Evolutionary conservation across 2,888 invertebrate genomes (phyloP).

Genomic region (Thereva unica): DNA sequence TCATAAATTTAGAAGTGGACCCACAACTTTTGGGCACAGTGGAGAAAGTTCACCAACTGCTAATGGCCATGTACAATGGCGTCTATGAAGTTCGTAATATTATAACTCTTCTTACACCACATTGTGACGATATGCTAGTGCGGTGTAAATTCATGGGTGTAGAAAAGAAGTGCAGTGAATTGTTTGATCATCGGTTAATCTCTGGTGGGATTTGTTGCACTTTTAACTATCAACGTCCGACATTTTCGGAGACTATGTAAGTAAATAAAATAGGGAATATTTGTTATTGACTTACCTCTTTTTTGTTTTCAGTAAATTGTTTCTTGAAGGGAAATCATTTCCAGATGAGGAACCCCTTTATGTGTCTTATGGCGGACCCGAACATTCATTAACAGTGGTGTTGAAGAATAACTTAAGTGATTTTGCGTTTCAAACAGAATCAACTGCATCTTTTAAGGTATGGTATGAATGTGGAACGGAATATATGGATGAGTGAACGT

Average conservation of each 20-base stretch:
- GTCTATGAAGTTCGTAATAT: slow-evolving; percentile 51
- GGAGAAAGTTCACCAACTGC: slow-evolving; percentile 49
- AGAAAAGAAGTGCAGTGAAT: slow-evolving; percentile 46
- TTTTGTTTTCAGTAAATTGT: slow-evolving; percentile 12
- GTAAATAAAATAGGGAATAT: slow-evolving; percentile 17
- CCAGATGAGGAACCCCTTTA: slow-evolving; percentile 1
- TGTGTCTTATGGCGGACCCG: slow-evolving; percentile 34
- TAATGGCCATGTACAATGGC: slow-evolving; percentile 49
- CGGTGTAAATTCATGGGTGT: slow-evolving; percentile 49
- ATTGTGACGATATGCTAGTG: slow-evolving; percentile 49
- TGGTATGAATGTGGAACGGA: neutral
- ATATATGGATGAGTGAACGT: too few relatives aligned
- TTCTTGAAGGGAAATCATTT: neutral
- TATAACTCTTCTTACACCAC: slow-evolving; percentile 48
- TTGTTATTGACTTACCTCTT: neutral
- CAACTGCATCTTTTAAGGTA: slow-evolving; percentile 2
- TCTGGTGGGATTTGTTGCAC: slow-evolving; percentile 53
- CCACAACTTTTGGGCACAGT: slow-evolving; percentile 41
- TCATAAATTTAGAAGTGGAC: slow-evolving; percentile 48
- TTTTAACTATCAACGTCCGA: slow-evolving; percentile 52
- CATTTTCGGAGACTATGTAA: slow-evolving; percentile 47
- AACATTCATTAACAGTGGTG: slow-evolving; percentile 51
- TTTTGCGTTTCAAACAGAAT: slow-evolving; percentile 41
- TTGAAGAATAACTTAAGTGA: slow-evolving; percentile 49
- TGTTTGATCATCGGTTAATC: slow-evolving; percentile 49